Percentiles rank a stretch among this genome's conserved stretches.
phyloP scores from a whole-genome alignment of 2,797 vertebrate species.

The Peromyscus attwateri region DNA sequence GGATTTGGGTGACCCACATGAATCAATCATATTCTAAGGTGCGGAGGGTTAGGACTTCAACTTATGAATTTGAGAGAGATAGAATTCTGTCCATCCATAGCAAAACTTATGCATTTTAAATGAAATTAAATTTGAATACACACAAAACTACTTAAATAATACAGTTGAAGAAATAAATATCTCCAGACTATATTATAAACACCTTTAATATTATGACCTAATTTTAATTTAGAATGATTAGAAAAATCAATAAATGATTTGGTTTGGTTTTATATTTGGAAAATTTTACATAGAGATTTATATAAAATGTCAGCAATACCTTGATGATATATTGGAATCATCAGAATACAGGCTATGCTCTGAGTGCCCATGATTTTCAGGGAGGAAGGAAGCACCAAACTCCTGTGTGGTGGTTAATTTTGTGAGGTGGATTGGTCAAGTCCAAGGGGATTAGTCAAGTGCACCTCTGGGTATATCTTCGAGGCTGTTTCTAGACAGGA shows the following conservation, averaged over 20 bases:
- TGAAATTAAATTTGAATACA: background rate
- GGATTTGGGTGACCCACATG: background rate
- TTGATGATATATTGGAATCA: background rate
- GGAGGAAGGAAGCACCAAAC: background rate
- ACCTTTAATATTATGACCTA: background rate
- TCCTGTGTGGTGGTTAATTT: background rate
- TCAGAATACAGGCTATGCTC: background rate
- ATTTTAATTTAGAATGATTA: background rate
- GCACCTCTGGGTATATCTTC: background rate
- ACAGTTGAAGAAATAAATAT: background rate
- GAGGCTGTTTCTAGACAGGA: background rate
- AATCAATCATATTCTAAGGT: background rate
- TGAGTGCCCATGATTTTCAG: background rate
- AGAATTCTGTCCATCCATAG: background rate
- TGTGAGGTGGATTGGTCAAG: background rate
- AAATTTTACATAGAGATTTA: background rate
- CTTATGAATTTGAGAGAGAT: background rate
- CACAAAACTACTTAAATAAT: background rate
- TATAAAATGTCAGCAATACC: background rate
- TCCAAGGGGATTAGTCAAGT: background rate
- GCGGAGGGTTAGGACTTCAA: background rate
- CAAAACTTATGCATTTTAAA: background rate
- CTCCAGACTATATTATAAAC: background rate
- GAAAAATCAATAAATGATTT: background rate
- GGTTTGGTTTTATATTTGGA: background rate